These are phyloP conservation scores for Macrophya annulata DNA, from an alignment of 2,888 invertebrate species.

Conservation along the genomic window DNA sequence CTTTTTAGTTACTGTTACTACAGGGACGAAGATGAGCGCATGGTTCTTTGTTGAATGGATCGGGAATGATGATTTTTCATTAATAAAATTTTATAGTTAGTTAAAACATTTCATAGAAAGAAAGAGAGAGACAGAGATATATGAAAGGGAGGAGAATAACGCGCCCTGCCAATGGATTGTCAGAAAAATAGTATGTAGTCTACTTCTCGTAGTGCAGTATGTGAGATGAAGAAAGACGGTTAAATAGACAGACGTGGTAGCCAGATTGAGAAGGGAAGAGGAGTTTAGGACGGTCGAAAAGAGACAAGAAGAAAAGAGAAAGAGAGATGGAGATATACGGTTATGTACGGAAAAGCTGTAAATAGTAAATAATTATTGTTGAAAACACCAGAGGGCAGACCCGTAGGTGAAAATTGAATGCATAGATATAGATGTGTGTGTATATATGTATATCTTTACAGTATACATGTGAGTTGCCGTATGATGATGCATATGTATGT, in stretches of 20 bases:
- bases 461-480: neutral
- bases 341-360: slow-evolving; percentile 69
- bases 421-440: neutral
- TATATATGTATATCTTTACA: too few species aligned
- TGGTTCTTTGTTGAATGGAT: neutral
- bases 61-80: neutral
- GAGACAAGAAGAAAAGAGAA: neutral
- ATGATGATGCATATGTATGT: neutral
- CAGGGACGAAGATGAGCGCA: neutral
- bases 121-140: neutral
- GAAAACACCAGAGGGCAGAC: slow-evolving; percentile 76
- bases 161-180: neutral
- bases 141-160: neutral
- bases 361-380: slow-evolving; percentile 74
- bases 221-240: neutral
- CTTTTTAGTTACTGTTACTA: neutral
- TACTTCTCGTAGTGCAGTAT: neutral
- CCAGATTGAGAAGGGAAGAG: neutral
- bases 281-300: neutral
- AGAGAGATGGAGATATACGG: slow-evolving; percentile 51
- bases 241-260: neutral
- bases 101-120: neutral
- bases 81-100: neutral
- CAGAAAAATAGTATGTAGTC: neutral
- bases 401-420: slow-evolving; percentile 49